These are phyloP conservation scores for Macrotis lagotis DNA, from an alignment of 2,113 vertebrate species.

Conservation along the genomic window DNA sequence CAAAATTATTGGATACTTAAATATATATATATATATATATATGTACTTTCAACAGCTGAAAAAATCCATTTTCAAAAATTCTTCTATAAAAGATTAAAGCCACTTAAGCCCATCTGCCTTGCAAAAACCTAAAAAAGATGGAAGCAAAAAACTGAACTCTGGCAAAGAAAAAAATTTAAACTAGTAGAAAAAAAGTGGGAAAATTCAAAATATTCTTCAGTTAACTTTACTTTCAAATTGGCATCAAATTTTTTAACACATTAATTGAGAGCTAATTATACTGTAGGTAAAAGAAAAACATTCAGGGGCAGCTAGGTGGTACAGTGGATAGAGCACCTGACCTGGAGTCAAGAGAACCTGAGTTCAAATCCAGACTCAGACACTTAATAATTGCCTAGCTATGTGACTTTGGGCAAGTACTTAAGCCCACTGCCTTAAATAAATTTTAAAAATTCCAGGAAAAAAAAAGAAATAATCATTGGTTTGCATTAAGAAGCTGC, in stretches of 20 bases:
- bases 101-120: too few species aligned
- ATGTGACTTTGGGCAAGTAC: too few species aligned
- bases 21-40: too few species aligned
- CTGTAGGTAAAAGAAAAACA: slow-evolving; percentile 34
- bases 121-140: slow-evolving; percentile 2
- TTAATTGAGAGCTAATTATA: slow-evolving; percentile 42
- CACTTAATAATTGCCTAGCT: too few species aligned
- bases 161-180: slow-evolving; percentile 31
- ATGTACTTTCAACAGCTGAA: slow-evolving; percentile 40
- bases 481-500: background rate
- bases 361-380: too few species aligned
- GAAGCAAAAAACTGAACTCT: slow-evolving; percentile 54
- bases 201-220: slow-evolving; percentile 37
- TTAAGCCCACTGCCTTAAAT: too few species aligned
- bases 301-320: too few species aligned
- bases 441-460: too few species aligned
- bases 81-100: slow-evolving; percentile 12
- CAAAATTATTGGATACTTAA: slow-evolving; percentile 5
- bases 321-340: too few species aligned
- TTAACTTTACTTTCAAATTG: slow-evolving; percentile 54
- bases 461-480: too few species aligned
- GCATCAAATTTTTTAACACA: background rate
- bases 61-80: slow-evolving; percentile 41
- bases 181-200: background rate
- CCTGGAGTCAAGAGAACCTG: too few species aligned